phyloP scores from a whole-genome alignment of 2,888 invertebrate species.

The Tortricodes alternella region DNA sequence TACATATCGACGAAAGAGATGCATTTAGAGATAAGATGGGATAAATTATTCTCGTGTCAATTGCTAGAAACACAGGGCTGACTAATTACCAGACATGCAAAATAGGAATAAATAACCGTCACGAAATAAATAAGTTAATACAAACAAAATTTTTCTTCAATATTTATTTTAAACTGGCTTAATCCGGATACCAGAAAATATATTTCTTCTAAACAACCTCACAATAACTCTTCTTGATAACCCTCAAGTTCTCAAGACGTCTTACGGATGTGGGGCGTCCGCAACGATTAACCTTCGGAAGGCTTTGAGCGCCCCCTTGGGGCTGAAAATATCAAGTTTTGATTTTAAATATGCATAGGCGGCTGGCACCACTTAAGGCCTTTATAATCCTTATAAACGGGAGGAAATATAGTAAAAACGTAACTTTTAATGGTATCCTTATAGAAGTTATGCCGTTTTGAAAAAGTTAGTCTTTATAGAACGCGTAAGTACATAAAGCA shows the following conservation, averaged over 20 bases:
- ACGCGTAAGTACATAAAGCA: no score
- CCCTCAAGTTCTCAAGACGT: slow-evolving; percentile 3
- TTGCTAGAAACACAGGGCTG: no score
- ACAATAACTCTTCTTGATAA: not conserved
- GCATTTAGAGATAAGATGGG: no score
- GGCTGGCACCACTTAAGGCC: slow-evolving; percentile 18
- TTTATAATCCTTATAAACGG: slow-evolving; percentile 9
- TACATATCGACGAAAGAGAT: no score
- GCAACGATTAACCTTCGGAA: slow-evolving; percentile 23
- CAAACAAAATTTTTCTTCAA: no score
- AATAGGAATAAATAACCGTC: no score
- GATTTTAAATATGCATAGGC: slow-evolving; percentile 28
- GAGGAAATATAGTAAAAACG: slow-evolving; percentile 8
- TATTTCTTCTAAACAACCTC: not conserved
- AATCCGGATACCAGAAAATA: not conserved
- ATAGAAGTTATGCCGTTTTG: not conserved
- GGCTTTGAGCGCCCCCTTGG: slow-evolving; percentile 10
- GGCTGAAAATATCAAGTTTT: slow-evolving; percentile 14
- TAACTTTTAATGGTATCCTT: slow-evolving; percentile 1
- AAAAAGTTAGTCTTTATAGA: no score
- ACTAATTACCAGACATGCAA: no score
- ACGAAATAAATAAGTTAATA: no score
- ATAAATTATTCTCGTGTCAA: no score
- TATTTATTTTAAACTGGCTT: no score
- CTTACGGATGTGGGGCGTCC: not conserved